Evolutionary conservation across 1,140 invertebrate genomes (phyloP), one percentile per base, ranked within the genome.

Genomic region (Heliconius congener): DNA sequence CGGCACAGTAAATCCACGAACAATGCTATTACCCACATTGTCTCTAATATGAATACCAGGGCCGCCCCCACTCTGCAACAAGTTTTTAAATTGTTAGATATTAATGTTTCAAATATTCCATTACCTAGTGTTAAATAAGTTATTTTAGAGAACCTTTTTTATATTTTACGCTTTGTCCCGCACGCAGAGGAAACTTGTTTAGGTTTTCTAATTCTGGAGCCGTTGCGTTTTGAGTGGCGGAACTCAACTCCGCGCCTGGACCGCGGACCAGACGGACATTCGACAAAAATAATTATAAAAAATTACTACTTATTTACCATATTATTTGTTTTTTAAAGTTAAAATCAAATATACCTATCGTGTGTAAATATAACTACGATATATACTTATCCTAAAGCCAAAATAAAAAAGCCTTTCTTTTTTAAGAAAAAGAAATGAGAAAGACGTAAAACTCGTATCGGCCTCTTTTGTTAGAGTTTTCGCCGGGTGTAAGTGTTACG

Each of bases 21-120:
- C 16, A 94, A 39, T 0, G 92, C 93, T 9, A 82, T 86, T 39
- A 93, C 93, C 93, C 93, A 94, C 93, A 94, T 94, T n/a, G 93
- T 94, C 82, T 94, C 93, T 73, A 94, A 73, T 6, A 93, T 73
- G 16, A 94, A 85, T 1, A 94, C 87, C 4, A 88, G 77, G 1
- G 86, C 89, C 57, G 93, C 90, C 1, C 91, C 91, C 8, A 85
- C 88, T 73, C 93, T 94, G n/a, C 1, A 34, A 72, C 34, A 72
- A 72, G 30, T 52, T 8, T 52, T 52, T 52, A 52, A 52, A 52
- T 52, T 52, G 50, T 18, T 52, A 52, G 13, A 52, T 52, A 16
- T 52, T 52, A 52, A 52, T 16, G 30, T 30, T 30, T 30, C 30
- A 52, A 52, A 52, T 52, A 19, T 52, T 52, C 16, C 16, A 52